A percentile compares a stretch with the other conserved stretches of the same genome.
Conservation (phyloP, 92 coral and sea anemone genomes). For the Phenganax subtilis region DNA sequence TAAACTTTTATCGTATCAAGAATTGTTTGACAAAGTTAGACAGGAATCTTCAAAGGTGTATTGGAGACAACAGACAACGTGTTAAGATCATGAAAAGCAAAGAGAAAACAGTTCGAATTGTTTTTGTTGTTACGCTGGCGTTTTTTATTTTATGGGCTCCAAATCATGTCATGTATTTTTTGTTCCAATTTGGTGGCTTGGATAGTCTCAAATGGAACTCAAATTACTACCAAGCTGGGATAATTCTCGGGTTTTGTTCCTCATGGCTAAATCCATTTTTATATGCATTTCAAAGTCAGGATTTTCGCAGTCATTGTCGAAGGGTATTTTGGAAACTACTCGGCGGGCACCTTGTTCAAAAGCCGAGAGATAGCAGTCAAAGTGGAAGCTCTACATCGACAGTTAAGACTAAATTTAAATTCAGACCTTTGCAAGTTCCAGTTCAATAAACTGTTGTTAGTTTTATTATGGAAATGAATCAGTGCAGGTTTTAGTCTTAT, state of each 20-base stretch:
- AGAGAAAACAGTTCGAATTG: conserved; percentile 18
- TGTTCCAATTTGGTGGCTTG: conserved; percentile 25
- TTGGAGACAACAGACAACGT: not conserved
- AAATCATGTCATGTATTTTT: conserved; percentile 27
- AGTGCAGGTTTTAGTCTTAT: too few relatives aligned
- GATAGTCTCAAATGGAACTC: conserved; percentile 11
- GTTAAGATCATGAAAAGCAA: conserved; percentile 17
- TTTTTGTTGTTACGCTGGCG: conserved; percentile 16
- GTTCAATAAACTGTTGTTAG: not conserved
- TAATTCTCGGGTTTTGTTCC: conserved; percentile 31
- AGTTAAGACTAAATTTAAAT: not conserved
- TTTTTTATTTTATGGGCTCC: conserved; percentile 33
- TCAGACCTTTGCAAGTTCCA: conserved; percentile 1
- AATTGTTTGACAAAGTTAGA: conserved; percentile 17
- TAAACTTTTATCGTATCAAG: conserved; percentile 21
- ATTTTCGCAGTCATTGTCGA: conserved; percentile 20
- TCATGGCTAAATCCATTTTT: conserved; percentile 33
- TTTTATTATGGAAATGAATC: too few relatives aligned
- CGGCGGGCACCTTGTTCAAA: not conserved
- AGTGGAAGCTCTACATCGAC: not conserved
- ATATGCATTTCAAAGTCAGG: conserved; percentile 33
- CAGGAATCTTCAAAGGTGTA: not conserved
- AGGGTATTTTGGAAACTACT: conserved; percentile 18
- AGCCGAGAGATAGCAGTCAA: not conserved
- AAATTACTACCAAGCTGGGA: conserved; percentile 17